Base-by-base conservation (phyloP, 2,113 vertebrate species). In the Colistium nudipinnis region DNA sequence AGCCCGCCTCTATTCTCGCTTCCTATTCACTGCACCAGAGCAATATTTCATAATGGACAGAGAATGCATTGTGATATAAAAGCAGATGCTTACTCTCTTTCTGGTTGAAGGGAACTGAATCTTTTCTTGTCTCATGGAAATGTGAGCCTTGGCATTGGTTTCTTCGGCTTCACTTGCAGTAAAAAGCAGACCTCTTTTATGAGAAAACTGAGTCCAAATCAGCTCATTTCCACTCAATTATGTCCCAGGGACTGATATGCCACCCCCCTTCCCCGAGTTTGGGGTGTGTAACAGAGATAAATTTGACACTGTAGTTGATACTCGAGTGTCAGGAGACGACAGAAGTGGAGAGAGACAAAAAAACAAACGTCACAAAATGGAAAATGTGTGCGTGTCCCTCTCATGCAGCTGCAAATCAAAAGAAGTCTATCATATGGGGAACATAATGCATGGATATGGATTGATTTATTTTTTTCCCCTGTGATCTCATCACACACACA, bases 311-410 rank as follows among this genome's bases (percentile, higher is more conserved):
- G 47, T 17, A 67, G 45, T 55, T 31, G 22, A 67, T 74, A 33
- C 31, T 12, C 47, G 11, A 28, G 39, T 38, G 70, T 35, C 35
- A 36, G 54, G 16, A 72, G 65, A 70, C 36, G 36, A 54, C 17
- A 66, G 57, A 52, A 44, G 6, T 65, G 67, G 62, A 55, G 16
- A 69, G 24, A 74, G 48, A n/a, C n/a, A 44, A 72, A 63, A 57
- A 70, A 78, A 62, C 20, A 28, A n/a, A n/a, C 49, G 67, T 53
- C 12, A 39, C 1, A 9, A 68, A 59, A 71, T 20, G 59, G 55
- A 68, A 81, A 76, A 76, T 52, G 73, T 79, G 80, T 71, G 74
- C 62, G 60, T 73, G 64, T 38, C 22, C 16, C 41, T 69, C 11
- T 9, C n/a, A 45, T 41, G 62, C 62, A 51, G 66, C 62, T 68